phyloP scores from a whole-genome alignment of 2,888 invertebrate genomes.

The Chymomyza caudatula region DNA sequence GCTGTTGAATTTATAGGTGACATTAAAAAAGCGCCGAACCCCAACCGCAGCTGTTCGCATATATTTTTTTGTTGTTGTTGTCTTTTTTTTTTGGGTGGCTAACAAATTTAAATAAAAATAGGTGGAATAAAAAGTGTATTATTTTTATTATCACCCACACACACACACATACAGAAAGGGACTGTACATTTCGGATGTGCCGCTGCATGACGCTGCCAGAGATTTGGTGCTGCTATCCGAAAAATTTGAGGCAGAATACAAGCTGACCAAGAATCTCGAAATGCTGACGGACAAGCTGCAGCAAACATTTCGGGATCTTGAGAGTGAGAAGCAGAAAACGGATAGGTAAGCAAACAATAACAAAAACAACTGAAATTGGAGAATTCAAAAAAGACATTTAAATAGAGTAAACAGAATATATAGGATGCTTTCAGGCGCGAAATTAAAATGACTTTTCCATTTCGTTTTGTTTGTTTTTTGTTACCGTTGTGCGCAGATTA shows the following conservation, averaged over 20 bases:
- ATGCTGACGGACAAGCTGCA: constrained; percentile 96
- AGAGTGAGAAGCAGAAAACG: constrained; percentile 96
- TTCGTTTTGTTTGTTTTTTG: constrained; percentile 22
- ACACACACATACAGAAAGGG: constrained; percentile 83
- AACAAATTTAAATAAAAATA: constrained; percentile 49
- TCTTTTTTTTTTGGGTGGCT: constrained; percentile 23
- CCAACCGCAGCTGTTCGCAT: not conserved
- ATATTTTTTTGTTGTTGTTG: constrained; percentile 29
- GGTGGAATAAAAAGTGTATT: constrained; percentile 49
- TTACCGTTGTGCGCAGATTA: constrained; percentile 80
- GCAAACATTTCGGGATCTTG: constrained; percentile 94
- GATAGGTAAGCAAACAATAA: constrained; percentile 83
- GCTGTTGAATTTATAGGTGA: constrained; percentile 57
- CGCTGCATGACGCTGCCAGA: constrained; percentile 95
- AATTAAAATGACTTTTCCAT: constrained; percentile 57
- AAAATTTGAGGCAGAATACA: constrained; percentile 98
- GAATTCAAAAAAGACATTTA: constrained; percentile 28
- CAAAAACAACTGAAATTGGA: not conserved
- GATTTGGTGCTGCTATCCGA: constrained; percentile 97
- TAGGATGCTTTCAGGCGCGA: constrained; percentile 51
- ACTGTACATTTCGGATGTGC: constrained; percentile 95
- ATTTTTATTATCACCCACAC: constrained; percentile 31
- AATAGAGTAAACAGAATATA: constrained; percentile 29
- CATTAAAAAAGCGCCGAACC: constrained; percentile 50
- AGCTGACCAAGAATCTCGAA: constrained; percentile 94